Conservation (phyloP, 35 echinoderm and acorn worm genomes). For the Ophioderma brevispina region DNA sequence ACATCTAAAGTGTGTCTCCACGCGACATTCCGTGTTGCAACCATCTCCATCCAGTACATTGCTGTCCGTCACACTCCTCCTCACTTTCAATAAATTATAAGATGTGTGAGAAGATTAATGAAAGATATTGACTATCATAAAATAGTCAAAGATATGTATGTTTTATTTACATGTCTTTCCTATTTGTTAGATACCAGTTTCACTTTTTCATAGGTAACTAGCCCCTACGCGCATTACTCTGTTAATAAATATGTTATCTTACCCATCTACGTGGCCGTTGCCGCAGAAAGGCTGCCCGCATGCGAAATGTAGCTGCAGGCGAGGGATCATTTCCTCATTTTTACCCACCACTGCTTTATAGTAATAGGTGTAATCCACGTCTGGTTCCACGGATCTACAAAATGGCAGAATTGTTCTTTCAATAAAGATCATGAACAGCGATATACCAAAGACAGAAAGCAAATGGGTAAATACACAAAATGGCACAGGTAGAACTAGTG, state of each 20-base stretch:
- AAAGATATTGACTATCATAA: too few species aligned
- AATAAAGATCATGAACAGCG: too few species aligned
- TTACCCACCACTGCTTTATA: slow-evolving; percentile 18
- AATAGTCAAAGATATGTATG: too few species aligned
- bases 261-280: slow-evolving; percentile 80
- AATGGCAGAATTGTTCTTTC: too few species aligned
- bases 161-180: too few species aligned
- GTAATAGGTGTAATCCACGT: slow-evolving; percentile 67
- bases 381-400: slow-evolving; percentile 38
- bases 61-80: slow-evolving; percentile 92
- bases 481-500: too few species aligned
- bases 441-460: too few species aligned
- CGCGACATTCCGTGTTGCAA: slow-evolving; percentile 65
- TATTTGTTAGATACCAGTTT: too few species aligned
- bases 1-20: slow-evolving; percentile 74
- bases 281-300: slow-evolving; percentile 82
- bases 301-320: slow-evolving; percentile 30
- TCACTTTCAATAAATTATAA: background rate
- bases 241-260: slow-evolving; percentile 28
- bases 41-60: slow-evolving; percentile 80
- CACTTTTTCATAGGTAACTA: too few species aligned
- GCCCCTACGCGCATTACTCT: too few species aligned
- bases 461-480: too few species aligned
- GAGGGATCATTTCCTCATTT: background rate
- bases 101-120: too few species aligned